phyloP scores from a whole-genome alignment of 2,797 vertebrate genomes.

The Argya squamiceps region DNA sequence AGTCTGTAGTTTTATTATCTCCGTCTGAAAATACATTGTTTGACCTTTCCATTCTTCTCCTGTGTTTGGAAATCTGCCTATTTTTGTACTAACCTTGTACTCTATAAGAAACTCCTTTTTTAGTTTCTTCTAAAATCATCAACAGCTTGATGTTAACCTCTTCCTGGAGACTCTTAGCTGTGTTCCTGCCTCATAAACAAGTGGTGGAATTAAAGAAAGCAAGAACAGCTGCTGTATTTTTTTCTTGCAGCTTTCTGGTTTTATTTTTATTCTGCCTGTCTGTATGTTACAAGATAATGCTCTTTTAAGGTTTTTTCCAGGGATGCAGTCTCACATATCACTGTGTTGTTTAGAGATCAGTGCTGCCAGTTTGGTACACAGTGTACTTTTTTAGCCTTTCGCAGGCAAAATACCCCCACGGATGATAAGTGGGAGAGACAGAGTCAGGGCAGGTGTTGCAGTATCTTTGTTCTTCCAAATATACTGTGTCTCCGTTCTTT shows the following conservation, averaged over 20 bases:
- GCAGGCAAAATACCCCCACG: not conserved
- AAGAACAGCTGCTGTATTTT: not conserved
- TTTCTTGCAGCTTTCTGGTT: not conserved
- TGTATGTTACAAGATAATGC: not conserved
- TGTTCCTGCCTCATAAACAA: not conserved
- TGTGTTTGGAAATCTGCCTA: not conserved
- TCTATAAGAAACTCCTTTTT: not conserved
- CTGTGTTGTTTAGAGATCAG: not conserved
- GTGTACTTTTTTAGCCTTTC: not conserved
- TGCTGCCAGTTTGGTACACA: not conserved
- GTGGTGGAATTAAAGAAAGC: not conserved
- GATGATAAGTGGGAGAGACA: not conserved
- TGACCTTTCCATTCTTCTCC: not conserved
- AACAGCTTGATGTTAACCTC: not conserved
- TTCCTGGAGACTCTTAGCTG: not conserved
- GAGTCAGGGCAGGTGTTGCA: not conserved
- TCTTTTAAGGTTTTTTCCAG: not conserved
- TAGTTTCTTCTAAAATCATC: not conserved
- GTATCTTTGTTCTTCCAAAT: not conserved
- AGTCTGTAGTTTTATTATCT: not conserved
- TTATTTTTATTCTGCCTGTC: not conserved
- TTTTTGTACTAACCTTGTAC: slow-evolving; percentile 11
- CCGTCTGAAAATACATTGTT: not conserved
- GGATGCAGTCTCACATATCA: not conserved
- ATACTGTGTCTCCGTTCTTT: not conserved